phyloP scores from a whole-genome alignment of 2,113 vertebrate genomes.

The Dicrurus megarhynchus region DNA sequence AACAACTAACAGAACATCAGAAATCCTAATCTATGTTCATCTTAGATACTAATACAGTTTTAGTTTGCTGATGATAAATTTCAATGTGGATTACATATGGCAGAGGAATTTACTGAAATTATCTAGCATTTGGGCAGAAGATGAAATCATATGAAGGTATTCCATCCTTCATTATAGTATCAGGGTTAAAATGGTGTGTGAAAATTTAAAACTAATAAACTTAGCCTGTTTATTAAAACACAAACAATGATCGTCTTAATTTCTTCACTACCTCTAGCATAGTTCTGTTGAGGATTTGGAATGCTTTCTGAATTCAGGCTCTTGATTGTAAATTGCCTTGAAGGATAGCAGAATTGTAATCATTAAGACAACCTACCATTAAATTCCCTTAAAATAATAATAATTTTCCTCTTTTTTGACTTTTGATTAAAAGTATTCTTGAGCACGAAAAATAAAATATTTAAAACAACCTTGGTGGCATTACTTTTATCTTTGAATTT shows the following conservation, averaged over 20 bases:
- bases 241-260: background rate
- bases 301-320: background rate
- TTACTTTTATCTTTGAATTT: background rate
- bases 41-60: background rate
- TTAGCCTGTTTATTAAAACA: background rate
- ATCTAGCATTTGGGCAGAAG: background rate
- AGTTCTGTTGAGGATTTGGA: background rate
- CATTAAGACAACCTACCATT: background rate
- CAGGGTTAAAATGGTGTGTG: rapidly evolving
- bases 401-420: background rate
- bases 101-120: background rate
- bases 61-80: background rate
- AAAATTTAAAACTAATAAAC: background rate
- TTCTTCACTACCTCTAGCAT: background rate
- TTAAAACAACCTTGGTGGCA: background rate
- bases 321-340: background rate
- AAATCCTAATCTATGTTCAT: background rate
- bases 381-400: background rate
- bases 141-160: background rate
- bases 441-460: background rate
- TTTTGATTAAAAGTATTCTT: background rate
- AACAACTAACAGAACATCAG: background rate
- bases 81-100: background rate
- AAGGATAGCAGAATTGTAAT: background rate
- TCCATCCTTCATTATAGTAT: background rate